Evolutionary conservation across 2,113 vertebrate species (phyloP), one percentile per base, ranked within the genome.

Genomic region (Candoia aspera): DNA sequence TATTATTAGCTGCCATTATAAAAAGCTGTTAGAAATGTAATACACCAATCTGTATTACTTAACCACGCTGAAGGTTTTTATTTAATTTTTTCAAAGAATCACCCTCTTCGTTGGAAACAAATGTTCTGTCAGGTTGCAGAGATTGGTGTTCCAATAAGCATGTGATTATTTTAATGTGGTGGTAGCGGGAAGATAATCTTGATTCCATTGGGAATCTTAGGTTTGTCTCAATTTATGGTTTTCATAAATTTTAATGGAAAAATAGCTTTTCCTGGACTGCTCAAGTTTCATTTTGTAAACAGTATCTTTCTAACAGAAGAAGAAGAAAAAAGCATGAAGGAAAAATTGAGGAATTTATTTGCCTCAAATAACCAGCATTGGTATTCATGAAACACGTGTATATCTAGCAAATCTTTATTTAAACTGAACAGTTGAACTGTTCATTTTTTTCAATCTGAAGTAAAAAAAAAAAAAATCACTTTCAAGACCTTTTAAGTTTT

Each of bases 161-260:
- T 97, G 97, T 97, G 96, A 97, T 97, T 97, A 96, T 97, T 96
- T 97, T 97, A 97, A 96, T 97, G 97, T 97, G 97, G 98, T 97
- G 97, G 97, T 98, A 97, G 98, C 97, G 97, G 98, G 97, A 98
- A 98, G 98, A 97, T 98, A 97, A 98, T 98, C 97, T 98, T 98
- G 98, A 98, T 98, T 98, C 98, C 97, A 96, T 98, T 98, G 97
- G 96, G 97, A 98, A 98, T 98, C 97, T 98, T 97, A 97, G 97
- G 96, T 98, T 97, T 97, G 96, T 96, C 97, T 97, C 96, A 97
- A 96, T 97, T 97, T 97, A 96, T 97, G 97, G 97, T 97, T 98
- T 98, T 98, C 98, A 97, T 98, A 98, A 97, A 98, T 97, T 92
- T 95, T 97, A 97, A 97, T 97, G 97, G 97, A 96, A 96, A 98